These are phyloP conservation scores for Peromyscus eremicus DNA, from an alignment of 2,797 vertebrate species.

Conservation along the genomic window DNA sequence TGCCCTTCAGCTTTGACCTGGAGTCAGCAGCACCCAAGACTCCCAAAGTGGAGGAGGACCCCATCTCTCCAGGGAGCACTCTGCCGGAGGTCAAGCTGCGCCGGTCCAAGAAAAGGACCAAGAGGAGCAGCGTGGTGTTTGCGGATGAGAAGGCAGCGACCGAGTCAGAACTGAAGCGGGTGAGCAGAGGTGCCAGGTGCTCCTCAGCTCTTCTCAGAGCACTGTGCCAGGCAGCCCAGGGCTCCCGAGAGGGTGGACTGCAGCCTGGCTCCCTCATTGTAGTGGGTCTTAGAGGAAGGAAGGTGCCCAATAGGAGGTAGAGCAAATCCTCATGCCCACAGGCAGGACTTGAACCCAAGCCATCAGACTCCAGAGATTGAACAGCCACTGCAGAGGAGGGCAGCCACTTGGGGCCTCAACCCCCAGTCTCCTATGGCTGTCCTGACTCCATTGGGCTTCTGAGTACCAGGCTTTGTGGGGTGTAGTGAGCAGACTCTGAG, in stretches of 20 bases:
- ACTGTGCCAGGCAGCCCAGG: background rate
- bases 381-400: background rate
- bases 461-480: accelerated
- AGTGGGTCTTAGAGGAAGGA: background rate
- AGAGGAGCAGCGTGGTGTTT: slow-evolving; percentile 97
- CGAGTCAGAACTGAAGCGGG: slow-evolving; percentile 87
- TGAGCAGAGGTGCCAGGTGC: slow-evolving; percentile 60
- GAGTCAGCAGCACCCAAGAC: slow-evolving; percentile 84
- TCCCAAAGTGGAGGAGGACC: slow-evolving; percentile 84
- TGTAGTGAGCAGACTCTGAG: background rate
- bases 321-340: background rate
- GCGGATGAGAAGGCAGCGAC: slow-evolving; percentile 86
- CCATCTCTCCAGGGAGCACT: slow-evolving; percentile 84
- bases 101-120: slow-evolving; percentile 95
- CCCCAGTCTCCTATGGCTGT: background rate
- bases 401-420: too few species aligned
- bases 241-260: background rate
- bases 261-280: background rate
- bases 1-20: slow-evolving; percentile 86
- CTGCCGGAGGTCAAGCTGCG: slow-evolving; percentile 95
- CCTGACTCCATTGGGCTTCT: too few species aligned
- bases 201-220: accelerated
- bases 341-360: background rate
- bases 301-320: background rate
- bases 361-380: accelerated